These are phyloP conservation scores for Sapajus apella DNA, from an alignment of 2,113 vertebrate species.

Conservation along the genomic window DNA sequence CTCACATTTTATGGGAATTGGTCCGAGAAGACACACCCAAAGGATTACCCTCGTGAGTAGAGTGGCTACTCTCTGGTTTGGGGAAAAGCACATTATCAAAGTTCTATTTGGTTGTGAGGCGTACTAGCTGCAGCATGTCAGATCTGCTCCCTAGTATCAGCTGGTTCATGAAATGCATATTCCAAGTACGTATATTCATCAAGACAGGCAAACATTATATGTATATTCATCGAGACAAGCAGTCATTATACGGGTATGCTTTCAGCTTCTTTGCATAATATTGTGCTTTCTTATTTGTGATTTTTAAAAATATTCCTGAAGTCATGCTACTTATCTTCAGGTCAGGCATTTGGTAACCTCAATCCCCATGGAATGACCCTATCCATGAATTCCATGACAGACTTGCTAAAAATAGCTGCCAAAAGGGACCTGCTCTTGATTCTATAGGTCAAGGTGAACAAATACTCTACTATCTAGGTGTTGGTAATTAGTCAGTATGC, in stretches of 20 bases:
- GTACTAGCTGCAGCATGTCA: not conserved
- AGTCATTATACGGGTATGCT: not conserved
- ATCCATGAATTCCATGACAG: not conserved
- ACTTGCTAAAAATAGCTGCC: not conserved
- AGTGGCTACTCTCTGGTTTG: not conserved
- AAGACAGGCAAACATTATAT: not conserved
- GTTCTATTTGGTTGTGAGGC: not conserved
- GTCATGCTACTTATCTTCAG: conserved; percentile 26
- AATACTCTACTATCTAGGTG: not conserved
- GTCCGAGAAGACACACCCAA: conserved; percentile 97
- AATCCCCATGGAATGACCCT: not conserved
- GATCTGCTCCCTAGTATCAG: not conserved
- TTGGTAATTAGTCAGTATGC: not conserved
- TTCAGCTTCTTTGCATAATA: not conserved
- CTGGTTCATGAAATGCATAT: not conserved
- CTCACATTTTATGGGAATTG: conserved; percentile 98
- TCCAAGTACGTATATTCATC: not conserved
- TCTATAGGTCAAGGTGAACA: not conserved
- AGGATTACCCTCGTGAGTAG: conserved; percentile 96
- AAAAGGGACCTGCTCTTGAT: not conserved
- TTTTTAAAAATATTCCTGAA: not conserved
- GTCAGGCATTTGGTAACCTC: not conserved
- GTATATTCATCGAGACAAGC: not conserved
- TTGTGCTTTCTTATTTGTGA: conserved; percentile 24
- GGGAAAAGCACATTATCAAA: not conserved